Conservation (phyloP, 2,113 vertebrate species). For the Odontesthes bonariensis region DNA sequence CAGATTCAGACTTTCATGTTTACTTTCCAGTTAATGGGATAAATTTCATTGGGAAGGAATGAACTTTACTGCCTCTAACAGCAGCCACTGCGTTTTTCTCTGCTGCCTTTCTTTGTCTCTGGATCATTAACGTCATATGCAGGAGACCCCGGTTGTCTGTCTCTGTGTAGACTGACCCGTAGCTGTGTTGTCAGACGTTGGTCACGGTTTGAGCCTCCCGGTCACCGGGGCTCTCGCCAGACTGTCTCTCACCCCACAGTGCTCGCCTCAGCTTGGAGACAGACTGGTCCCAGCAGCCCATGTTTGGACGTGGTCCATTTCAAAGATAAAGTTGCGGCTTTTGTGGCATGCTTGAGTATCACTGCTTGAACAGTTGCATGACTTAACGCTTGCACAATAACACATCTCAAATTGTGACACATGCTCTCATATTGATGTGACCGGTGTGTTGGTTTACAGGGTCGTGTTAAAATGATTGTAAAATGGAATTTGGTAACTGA, state of each 20-base stretch:
- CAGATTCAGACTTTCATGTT: background rate
- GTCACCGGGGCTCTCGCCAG: conserved; percentile 71
- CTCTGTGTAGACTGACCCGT: conserved; percentile 70
- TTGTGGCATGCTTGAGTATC: conserved; percentile 3
- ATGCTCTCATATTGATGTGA: background rate
- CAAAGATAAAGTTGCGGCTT: conserved; percentile 26
- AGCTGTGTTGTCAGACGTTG: conserved; percentile 67
- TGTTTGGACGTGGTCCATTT: background rate
- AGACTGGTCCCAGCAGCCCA: conserved; percentile 44
- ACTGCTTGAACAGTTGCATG: background rate
- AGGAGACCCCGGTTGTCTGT: conserved; percentile 48
- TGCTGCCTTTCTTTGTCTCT: conserved; percentile 41
- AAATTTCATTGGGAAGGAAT: background rate
- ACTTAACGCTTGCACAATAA: background rate
- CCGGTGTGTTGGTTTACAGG: background rate
- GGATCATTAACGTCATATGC: conserved; percentile 60
- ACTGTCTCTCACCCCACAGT: conserved; percentile 59
- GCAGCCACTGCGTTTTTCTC: conserved; percentile 13
- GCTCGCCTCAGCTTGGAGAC: conserved; percentile 37
- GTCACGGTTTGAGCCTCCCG: conserved; percentile 65
- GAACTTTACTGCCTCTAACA: conserved; percentile 8
- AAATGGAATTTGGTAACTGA: no score
- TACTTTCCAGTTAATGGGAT: background rate
- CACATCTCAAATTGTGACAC: conserved; percentile 9
- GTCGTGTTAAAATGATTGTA: background rate